Evolutionary conservation across 2,888 invertebrate species (phyloP).

Genomic region (Nomada flava): DNA sequence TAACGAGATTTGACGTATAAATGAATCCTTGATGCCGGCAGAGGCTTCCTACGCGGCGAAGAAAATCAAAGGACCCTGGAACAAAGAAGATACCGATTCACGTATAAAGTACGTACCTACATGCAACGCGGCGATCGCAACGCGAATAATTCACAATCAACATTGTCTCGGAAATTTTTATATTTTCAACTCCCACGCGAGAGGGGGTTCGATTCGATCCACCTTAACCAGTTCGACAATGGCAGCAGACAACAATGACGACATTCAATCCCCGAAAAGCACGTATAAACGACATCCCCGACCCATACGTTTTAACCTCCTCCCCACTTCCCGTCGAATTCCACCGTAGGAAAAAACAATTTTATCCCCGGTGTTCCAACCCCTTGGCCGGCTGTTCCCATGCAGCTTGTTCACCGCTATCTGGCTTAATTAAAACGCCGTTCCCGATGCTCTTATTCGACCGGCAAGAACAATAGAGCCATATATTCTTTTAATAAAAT

Average conservation of each 20-base stretch:
- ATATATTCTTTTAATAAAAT: slow-evolving; percentile 44
- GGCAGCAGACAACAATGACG: slow-evolving; percentile 6
- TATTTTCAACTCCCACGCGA: background rate
- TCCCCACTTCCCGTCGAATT: background rate
- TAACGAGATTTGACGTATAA: too few relatives aligned
- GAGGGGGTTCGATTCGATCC: background rate
- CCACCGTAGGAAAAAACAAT: slow-evolving; percentile 26
- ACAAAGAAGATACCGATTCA: background rate
- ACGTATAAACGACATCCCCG: slow-evolving; percentile 19
- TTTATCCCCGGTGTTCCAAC: slow-evolving; percentile 26
- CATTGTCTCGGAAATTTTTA: background rate
- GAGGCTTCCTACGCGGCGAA: too few relatives aligned
- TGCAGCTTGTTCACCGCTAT: slow-evolving; percentile 36
- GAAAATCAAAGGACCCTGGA: background rate
- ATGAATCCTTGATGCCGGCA: too few relatives aligned
- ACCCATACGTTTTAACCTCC: background rate
- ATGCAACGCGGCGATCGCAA: background rate
- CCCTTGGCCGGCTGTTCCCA: slow-evolving; percentile 28
- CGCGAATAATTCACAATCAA: background rate
- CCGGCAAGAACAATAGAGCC: slow-evolving; percentile 29
- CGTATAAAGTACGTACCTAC: background rate
- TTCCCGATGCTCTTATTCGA: slow-evolving; percentile 35
- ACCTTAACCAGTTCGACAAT: background rate
- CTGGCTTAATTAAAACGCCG: slow-evolving; percentile 40
- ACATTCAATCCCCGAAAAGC: slow-evolving; percentile 22